Base-by-base conservation (phyloP, 2,888 invertebrate species). In the Ennomos quercinarius region DNA sequence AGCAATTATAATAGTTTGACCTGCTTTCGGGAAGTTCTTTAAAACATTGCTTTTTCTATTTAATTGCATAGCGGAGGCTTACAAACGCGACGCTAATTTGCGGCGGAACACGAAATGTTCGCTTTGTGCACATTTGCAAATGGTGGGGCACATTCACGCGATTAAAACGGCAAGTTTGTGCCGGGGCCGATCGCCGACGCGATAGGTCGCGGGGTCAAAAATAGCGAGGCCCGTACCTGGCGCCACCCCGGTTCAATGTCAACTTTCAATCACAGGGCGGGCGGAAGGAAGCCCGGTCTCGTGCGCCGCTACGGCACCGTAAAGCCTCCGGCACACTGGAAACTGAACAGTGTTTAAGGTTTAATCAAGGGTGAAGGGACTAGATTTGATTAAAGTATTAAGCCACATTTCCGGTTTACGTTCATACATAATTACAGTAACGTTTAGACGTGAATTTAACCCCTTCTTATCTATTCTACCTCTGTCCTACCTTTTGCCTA, bases 121-220 rank as follows among this genome's bases (percentile, higher is more conserved):
- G 74, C 72, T 77, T 70, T 79, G 78, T 78, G 81, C 80, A 80
- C 84, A 81, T 86, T 89, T 83, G 85, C 84, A 85, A 88, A 86
- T 79, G 76, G 81, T 80, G 82, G 78, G 85, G 86, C 78, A 83
- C 75, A 83, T 88, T 87, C 85, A 86, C 81, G 87, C 86, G 84
- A 89, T 87, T 88, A 87, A 87, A 87, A 81, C 84, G 80, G 88
- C 83, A 85, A 87, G 83, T 84, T 84, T 80, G 80, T 81, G 78
- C 69, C 85, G 89, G 85, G 90, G 92, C 84, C 89, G 91, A 91
- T 91, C 87, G 87, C 84, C 86, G 81, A 68, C 70, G 87, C 89
- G 91, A 92, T 92, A 91, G 86, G 86, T 83, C 80, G 86, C 86
- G 86, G 87, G 90, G 90, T 91, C 90, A 88, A 86, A 90, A 89